These are phyloP conservation scores for Cephalotes varians DNA, from an alignment of 2,888 invertebrate genomes.

Conservation along the genomic window DNA sequence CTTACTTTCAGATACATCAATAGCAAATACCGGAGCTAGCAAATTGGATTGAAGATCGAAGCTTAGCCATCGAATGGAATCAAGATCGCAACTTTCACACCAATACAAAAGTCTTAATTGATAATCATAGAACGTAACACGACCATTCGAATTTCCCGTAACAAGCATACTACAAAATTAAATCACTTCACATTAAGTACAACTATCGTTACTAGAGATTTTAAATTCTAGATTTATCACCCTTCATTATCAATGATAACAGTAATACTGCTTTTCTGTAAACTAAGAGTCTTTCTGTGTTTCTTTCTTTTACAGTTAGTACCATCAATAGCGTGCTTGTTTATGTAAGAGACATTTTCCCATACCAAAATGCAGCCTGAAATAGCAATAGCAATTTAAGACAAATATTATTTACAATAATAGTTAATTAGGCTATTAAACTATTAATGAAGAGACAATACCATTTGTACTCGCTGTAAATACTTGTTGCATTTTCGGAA, in stretches of 20 bases:
- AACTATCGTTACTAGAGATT: not conserved
- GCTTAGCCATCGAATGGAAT: conserved; percentile 86
- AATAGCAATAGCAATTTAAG: conserved; percentile 28
- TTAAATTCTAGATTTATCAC: conserved; percentile 61
- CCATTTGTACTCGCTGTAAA: conserved; percentile 84
- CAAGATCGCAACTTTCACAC: conserved; percentile 86
- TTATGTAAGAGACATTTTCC: conserved; percentile 46
- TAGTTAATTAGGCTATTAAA: not conserved
- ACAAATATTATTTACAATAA: not conserved
- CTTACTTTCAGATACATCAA: conserved; percentile 57
- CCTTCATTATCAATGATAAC: conserved; percentile 69
- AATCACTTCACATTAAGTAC: not conserved
- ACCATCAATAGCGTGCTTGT: not conserved
- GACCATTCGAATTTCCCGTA: conserved; percentile 87
- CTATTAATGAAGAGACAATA: conserved; percentile 46
- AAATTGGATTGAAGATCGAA: conserved; percentile 85
- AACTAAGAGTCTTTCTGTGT: conserved; percentile 71
- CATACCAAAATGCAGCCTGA: conserved; percentile 77
- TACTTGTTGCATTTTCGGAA: conserved; percentile 86
- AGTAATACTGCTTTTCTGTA: conserved; percentile 74
- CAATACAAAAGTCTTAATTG: conserved; percentile 88
- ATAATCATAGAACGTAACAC: conserved; percentile 88
- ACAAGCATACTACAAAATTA: conserved; percentile 86
- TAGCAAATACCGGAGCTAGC: conserved; percentile 32
- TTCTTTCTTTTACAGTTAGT: conserved; percentile 49